phyloP scores from a whole-genome alignment of 2,888 invertebrate species.

The Netelia melanura region DNA sequence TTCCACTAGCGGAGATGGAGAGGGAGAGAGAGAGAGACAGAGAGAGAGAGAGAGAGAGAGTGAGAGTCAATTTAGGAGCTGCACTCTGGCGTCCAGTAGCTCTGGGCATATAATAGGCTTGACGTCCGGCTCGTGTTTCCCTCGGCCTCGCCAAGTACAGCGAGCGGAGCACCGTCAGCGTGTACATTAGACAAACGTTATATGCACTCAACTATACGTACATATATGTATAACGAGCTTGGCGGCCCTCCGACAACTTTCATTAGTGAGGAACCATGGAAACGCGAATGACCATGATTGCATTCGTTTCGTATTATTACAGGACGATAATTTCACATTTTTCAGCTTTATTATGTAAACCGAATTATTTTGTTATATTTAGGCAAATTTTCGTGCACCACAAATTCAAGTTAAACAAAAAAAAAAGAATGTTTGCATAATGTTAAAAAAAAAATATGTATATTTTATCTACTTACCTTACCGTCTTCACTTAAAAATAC shows the following conservation, averaged over 20 bases:
- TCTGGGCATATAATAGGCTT: conserved; percentile 62
- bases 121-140: conserved; percentile 65
- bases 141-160: conserved; percentile 58
- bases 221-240: conserved; percentile 21
- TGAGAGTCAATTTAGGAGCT: conserved; percentile 58
- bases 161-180: conserved; percentile 27
- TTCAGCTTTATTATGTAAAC: background rate
- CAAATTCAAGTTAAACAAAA: background rate
- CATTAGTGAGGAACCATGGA: conserved; percentile 34
- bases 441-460: too few species aligned
- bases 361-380: background rate
- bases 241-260: conserved; percentile 38
- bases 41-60: conserved; percentile 3
- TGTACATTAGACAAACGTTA: conserved; percentile 65
- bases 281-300: conserved; percentile 41
- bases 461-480: too few species aligned
- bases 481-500: background rate
- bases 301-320: conserved; percentile 28
- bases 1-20: conserved; percentile 45
- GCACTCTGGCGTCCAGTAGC: conserved; percentile 51
- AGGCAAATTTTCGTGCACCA: background rate
- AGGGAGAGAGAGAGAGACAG: conserved; percentile 18
- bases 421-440: background rate
- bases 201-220: conserved; percentile 37
- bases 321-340: background rate